Evolutionary conservation across 2,888 invertebrate species (phyloP).

Genomic region (Carcina quercana): DNA sequence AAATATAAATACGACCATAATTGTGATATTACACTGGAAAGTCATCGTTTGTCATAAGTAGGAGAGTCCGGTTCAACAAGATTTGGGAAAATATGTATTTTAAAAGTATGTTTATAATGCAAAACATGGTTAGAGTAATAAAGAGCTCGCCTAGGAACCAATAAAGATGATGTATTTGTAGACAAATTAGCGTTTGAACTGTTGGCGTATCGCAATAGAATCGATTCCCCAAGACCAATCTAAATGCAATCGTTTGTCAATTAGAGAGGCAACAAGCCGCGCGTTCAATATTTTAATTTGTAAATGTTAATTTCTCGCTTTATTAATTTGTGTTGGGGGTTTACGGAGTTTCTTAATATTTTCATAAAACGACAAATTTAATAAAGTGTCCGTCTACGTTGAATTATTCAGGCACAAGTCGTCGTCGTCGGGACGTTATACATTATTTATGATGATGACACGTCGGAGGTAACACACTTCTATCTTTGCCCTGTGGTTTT

Average conservation of each 20-base stretch:
- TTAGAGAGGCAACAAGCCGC: slow-evolving; percentile 17
- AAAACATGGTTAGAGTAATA: too few relatives aligned
- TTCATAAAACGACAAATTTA: slow-evolving; percentile 66
- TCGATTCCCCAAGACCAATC: too few relatives aligned
- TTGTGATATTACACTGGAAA: too few relatives aligned
- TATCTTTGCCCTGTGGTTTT: slow-evolving; percentile 60
- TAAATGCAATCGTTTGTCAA: slow-evolving; percentile 10
- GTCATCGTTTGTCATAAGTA: too few relatives aligned
- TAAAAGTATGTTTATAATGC: too few relatives aligned
- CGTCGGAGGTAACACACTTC: slow-evolving; percentile 57
- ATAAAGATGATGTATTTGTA: too few relatives aligned
- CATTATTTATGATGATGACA: slow-evolving; percentile 71
- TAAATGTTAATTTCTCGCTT: slow-evolving; percentile 38
- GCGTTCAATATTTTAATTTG: slow-evolving; percentile 33
- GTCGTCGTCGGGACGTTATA: slow-evolving; percentile 51
- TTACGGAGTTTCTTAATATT: slow-evolving; percentile 40
- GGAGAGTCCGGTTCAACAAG: too few relatives aligned
- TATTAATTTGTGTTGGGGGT: slow-evolving; percentile 43
- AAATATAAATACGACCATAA: too few relatives aligned
- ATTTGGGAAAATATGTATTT: too few relatives aligned
- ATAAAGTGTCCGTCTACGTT: slow-evolving; percentile 65
- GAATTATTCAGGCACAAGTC: slow-evolving; percentile 64
- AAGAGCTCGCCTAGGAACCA: too few relatives aligned
- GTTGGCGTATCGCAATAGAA: too few relatives aligned
- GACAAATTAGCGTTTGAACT: too few relatives aligned